Evolutionary conservation across 2,113 vertebrate genomes (phyloP), one percentile per base, ranked within the genome.

Genomic region (Silurus asotus): DNA sequence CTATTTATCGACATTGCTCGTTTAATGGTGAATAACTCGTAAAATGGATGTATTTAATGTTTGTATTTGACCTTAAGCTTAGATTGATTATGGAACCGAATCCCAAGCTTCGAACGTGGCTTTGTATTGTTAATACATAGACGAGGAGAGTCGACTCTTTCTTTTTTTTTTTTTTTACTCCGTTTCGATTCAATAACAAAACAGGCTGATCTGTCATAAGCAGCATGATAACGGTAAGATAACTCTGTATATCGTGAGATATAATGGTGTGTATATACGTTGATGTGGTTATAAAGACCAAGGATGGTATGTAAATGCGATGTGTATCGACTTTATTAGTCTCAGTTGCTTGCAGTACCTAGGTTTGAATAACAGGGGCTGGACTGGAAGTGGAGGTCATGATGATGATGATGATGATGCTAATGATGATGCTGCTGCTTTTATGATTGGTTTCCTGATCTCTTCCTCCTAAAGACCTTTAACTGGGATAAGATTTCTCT

Each of bases 211-310:
- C 51, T 37, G 58, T n/a, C 67, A 45, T 58, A 59, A 23, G 85
- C 65, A 70, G 17, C 78, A 72, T 49, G 83, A 67, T 49, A 67
- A 83, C 72, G 88, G 88, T 89, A 85, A 87, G 83, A 61, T 58
- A 8, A 56, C 49, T 25, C 0, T 13, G 4, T 74, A n/a, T 37
- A 20, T 77, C 6, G 6, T n/a, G 6, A 23, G 0, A 80, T 37
- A 13, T 48, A 51, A 53, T 13, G 79, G 17, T 65, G 23, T 25
- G 7, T 65, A 8, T 56, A 25, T 64, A 19, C 13, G n/a, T 58
- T 14, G 28, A 0, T 58, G 17, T 45, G 28, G 3, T 9, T 79
- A 45, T 45, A 20, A 6, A 79, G 3, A 6, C 9, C 0, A 20
- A 23, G 8, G 5, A 13, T 48, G 17, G 45, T 48, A 23, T 45